These are phyloP conservation scores for Nasonia giraulti DNA, from an alignment of 1,140 invertebrate genomes.

Conservation along the genomic window DNA sequence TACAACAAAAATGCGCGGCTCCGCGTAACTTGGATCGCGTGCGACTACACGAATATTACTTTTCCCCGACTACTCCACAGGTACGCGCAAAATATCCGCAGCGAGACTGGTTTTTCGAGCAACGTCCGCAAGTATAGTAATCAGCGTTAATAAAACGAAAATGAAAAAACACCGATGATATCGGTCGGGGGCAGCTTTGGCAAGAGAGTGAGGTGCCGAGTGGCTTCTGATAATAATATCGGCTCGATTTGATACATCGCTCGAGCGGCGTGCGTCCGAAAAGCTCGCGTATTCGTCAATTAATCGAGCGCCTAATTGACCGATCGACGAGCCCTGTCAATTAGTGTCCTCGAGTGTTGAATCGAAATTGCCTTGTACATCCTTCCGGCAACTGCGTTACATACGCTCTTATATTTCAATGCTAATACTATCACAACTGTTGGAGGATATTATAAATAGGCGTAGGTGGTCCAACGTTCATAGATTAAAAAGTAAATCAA, in stretches of 20 bases:
- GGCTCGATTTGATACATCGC: slow-evolving; percentile 15
- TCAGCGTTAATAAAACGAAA: slow-evolving; percentile 40
- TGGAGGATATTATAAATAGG: too few species aligned
- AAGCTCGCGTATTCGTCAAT: slow-evolving; percentile 36
- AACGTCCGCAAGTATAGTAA: background rate
- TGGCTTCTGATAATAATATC: slow-evolving; percentile 28
- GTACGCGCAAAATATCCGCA: too few species aligned
- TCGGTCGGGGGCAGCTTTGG: background rate
- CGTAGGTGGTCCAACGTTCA: too few species aligned
- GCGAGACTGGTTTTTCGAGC: slow-evolving; percentile 17
- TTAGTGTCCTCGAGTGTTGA: slow-evolving; percentile 15
- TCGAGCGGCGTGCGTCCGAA: background rate
- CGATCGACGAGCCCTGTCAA: slow-evolving; percentile 24
- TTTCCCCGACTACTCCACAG: too few species aligned
- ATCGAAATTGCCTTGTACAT: background rate
- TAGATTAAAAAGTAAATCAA: too few species aligned
- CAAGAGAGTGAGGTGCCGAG: background rate
- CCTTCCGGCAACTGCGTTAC: too few species aligned
- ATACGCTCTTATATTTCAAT: too few species aligned
- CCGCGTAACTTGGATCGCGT: too few species aligned
- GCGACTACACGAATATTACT: too few species aligned
- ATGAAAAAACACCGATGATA: slow-evolving; percentile 6
- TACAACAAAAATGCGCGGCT: too few species aligned
- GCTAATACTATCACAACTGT: too few species aligned
- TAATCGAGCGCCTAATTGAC: slow-evolving; percentile 26